phyloP scores from a whole-genome alignment of 2,888 invertebrate genomes.

The Crocallis elinguaria region DNA sequence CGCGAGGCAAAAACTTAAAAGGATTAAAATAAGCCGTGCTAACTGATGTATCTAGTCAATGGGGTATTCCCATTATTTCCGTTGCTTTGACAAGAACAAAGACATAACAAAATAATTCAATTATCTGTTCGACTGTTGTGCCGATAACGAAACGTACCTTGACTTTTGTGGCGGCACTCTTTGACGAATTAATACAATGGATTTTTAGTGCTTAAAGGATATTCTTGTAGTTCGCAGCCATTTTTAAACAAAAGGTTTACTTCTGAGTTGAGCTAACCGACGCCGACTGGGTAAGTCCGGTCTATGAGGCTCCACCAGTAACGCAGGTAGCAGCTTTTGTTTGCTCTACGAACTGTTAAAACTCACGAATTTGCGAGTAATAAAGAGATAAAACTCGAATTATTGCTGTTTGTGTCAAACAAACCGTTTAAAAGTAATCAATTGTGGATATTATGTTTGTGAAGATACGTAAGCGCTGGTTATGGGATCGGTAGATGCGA shows the following conservation, averaged over 20 bases:
- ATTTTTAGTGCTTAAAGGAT: constrained; percentile 49
- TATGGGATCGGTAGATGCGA: too few species aligned
- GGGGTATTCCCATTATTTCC: constrained; percentile 4
- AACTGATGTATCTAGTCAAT: constrained; percentile 7
- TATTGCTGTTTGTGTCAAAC: constrained; percentile 30
- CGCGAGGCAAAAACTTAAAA: constrained; percentile 6
- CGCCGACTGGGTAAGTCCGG: constrained; percentile 19
- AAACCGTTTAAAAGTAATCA: constrained; percentile 18
- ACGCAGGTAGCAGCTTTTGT: constrained; percentile 51
- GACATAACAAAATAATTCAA: constrained; percentile 57
- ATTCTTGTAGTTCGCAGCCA: constrained; percentile 56
- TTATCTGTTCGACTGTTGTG: constrained; percentile 54
- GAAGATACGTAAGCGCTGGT: not conserved
- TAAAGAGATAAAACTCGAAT: constrained; percentile 31
- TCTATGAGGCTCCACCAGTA: constrained; percentile 23
- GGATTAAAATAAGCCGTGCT: constrained; percentile 23
- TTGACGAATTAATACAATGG: constrained; percentile 57
- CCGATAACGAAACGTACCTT: constrained; percentile 51
- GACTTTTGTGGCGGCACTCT: constrained; percentile 53
- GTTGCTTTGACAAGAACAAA: constrained; percentile 25
- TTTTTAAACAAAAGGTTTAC: constrained; percentile 54
- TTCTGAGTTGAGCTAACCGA: constrained; percentile 45
- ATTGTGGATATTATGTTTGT: constrained; percentile 9
- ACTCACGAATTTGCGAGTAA: constrained; percentile 37
- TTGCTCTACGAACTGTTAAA: constrained; percentile 37